phyloP scores from a whole-genome alignment of 1,140 invertebrate species.

The Oryzaephilus surinamensis region DNA sequence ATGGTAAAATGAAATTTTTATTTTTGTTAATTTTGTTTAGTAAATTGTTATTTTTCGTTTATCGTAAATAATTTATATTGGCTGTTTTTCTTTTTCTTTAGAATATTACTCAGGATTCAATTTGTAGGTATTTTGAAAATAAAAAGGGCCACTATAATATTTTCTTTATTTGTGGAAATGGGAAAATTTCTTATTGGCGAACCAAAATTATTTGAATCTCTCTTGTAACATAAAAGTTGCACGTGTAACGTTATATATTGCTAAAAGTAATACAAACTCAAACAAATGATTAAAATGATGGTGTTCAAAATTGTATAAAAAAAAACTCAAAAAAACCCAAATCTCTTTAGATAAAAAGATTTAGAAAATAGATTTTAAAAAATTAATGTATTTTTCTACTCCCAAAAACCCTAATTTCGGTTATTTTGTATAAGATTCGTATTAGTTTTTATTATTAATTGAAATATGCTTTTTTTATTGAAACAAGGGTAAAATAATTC shows the following conservation, averaged over 20 bases:
- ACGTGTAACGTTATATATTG: slow-evolving; percentile 3
- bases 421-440: not conserved
- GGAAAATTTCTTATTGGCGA: not conserved
- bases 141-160: slow-evolving; percentile 1
- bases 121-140: no score
- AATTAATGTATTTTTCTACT: slow-evolving; percentile 14
- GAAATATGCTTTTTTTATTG: no score
- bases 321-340: no score
- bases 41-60: no score
- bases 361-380: slow-evolving; percentile 7
- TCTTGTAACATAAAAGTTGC: slow-evolving; percentile 1
- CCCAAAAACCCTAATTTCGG: slow-evolving; percentile 2
- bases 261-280: not conserved
- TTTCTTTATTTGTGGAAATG: not conserved
- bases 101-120: no score
- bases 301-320: slow-evolving; percentile 3
- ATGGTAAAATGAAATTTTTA: no score
- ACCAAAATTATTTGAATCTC: not conserved
- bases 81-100: no score
- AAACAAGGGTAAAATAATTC: no score
- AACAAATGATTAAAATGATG: not conserved
- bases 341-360: not conserved
- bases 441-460: not conserved
- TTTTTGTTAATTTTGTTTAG: no score
- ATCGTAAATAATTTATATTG: no score